Conservation (phyloP, 2,113 vertebrate species). For the Podarcis muralis region DNA sequence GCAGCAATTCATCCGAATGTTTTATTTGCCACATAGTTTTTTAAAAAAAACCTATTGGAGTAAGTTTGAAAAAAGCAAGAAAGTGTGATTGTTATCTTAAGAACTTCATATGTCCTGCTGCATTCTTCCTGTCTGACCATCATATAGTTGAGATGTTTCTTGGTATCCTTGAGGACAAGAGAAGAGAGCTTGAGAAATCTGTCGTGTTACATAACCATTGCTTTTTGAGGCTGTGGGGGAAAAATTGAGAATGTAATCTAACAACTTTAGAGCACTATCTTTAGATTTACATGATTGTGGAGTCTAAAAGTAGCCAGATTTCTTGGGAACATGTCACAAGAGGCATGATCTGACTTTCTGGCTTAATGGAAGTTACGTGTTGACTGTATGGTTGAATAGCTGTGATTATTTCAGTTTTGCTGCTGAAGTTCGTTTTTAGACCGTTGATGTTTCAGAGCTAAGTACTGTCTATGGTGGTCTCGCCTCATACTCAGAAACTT, state of each 20-base stretch:
- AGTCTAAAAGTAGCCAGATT: conserved; percentile 2
- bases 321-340: neutral
- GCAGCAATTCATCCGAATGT: neutral
- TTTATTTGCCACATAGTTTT: no score
- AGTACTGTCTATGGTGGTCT: neutral
- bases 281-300: neutral
- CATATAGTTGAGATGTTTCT: neutral
- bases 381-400: neutral
- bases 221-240: fast-evolving
- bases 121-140: neutral
- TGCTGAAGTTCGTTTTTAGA: neutral
- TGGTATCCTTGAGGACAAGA: neutral
- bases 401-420: neutral
- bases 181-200: neutral
- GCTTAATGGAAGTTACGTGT: neutral
- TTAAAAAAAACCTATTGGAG: no score
- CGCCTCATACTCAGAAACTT: neutral
- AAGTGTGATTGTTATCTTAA: neutral
- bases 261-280: neutral
- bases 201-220: neutral
- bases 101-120: neutral
- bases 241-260: neutral
- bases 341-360: neutral
- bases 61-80: no score
- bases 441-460: neutral